Evolutionary conservation across 2,113 vertebrate genomes (phyloP).

Genomic region (Corythornis vintsioides): DNA sequence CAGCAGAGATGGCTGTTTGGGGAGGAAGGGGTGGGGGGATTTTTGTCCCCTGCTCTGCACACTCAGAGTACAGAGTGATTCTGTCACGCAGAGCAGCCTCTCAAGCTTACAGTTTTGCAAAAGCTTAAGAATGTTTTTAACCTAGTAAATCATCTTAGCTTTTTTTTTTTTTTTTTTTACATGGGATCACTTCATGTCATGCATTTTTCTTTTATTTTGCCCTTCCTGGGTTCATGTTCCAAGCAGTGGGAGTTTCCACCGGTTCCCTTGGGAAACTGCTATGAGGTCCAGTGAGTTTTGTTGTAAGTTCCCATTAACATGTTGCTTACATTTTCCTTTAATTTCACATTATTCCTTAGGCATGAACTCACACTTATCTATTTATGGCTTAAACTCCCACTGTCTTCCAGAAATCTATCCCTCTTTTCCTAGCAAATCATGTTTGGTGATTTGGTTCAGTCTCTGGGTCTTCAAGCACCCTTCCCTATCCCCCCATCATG

Average conservation of each 20-base stretch:
- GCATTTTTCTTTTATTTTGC: neutral
- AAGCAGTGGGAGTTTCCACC: neutral
- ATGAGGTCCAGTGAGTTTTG: neutral
- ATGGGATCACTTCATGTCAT: neutral
- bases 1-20: neutral
- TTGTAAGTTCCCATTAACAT: neutral
- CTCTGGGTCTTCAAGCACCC: neutral
- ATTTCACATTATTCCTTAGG: neutral
- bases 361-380: neutral
- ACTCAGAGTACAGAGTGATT: neutral
- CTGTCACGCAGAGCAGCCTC: neutral
- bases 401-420: neutral
- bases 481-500: accelerated
- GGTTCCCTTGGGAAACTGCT: constrained; percentile 28
- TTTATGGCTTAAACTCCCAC: constrained; percentile 5
- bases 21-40: neutral
- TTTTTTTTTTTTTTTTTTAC: neutral
- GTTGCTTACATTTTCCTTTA: constrained; percentile 26
- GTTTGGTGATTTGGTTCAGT: neutral
- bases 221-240: neutral
- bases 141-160: neutral
- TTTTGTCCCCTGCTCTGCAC: neutral
- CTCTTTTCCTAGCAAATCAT: neutral
- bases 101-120: neutral
- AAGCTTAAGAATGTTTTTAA: neutral